Evolutionary conservation across 1,140 invertebrate species (phyloP).

Genomic region (Drosophila mayri): DNA sequence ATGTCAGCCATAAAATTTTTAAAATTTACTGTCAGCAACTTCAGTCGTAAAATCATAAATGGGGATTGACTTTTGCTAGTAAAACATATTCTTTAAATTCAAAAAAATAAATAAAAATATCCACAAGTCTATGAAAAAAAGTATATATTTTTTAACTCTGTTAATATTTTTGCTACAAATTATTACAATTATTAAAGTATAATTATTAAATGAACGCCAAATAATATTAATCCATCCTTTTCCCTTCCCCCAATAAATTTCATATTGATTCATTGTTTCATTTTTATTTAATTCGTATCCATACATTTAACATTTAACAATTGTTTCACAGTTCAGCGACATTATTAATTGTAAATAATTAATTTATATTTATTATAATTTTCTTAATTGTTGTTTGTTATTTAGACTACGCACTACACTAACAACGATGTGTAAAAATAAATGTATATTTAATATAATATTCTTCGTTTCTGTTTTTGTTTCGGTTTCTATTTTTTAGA

Average conservation of each 20-base stretch:
- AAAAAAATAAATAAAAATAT: too few species aligned
- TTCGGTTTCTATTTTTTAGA: conserved; percentile 11
- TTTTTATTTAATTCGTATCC: conserved; percentile 61
- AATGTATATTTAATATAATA: conserved; percentile 63
- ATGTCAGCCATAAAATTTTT: too few species aligned
- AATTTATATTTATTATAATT: conserved; percentile 57
- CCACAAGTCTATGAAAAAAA: too few species aligned
- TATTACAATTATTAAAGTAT: too few species aligned
- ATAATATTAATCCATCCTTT: too few species aligned
- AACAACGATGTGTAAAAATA: conserved; percentile 83
- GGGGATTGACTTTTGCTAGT: not conserved
- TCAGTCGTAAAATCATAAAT: too few species aligned
- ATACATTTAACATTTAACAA: conserved; percentile 78
- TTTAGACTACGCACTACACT: conserved; percentile 79
- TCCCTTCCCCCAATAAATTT: too few species aligned
- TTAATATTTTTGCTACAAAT: too few species aligned
- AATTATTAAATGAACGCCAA: too few species aligned
- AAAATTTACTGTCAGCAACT: too few species aligned
- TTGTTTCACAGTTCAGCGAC: conserved; percentile 81
- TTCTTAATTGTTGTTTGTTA: conserved; percentile 38
- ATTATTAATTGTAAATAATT: conserved; percentile 73
- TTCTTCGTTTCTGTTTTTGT: conserved; percentile 45
- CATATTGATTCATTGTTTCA: conserved; percentile 21
- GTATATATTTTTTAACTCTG: too few species aligned
- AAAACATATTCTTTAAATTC: not conserved